These are phyloP conservation scores for Crotalus adamanteus DNA, from an alignment of 2,797 vertebrate genomes.

Conservation along the genomic window DNA sequence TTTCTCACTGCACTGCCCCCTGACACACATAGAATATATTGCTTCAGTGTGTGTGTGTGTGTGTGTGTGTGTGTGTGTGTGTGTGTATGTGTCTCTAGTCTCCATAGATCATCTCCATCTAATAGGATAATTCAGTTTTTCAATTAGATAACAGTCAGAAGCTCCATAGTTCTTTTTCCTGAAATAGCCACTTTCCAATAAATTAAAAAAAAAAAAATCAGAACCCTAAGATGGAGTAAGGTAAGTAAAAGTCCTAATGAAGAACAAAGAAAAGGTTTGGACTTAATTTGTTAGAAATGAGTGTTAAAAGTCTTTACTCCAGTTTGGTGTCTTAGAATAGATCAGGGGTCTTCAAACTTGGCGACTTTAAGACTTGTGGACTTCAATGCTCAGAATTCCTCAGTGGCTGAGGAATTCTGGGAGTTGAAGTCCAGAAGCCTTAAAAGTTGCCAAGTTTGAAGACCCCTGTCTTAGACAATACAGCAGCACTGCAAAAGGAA, in stretches of 20 bases:
- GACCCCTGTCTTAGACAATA: background rate
- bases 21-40: background rate
- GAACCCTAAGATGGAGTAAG: no score
- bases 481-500: background rate
- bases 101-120: constrained; percentile 18
- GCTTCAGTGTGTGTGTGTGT: background rate
- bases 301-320: background rate
- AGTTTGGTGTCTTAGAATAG: background rate
- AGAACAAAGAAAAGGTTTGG: background rate
- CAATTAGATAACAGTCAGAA: constrained; percentile 9
- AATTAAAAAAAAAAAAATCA: background rate
- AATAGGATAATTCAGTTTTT: background rate
- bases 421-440: no score
- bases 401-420: no score
- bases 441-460: background rate
- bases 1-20: background rate
- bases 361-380: no score
- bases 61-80: background rate
- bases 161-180: background rate
- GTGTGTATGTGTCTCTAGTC: background rate
- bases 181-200: background rate
- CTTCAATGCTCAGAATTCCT: no score
- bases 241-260: background rate
- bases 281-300: constrained; percentile 35
- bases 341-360: background rate